Conservation (phyloP, 1,140 invertebrate genomes). For the Vollenhovia emeryi region DNA sequence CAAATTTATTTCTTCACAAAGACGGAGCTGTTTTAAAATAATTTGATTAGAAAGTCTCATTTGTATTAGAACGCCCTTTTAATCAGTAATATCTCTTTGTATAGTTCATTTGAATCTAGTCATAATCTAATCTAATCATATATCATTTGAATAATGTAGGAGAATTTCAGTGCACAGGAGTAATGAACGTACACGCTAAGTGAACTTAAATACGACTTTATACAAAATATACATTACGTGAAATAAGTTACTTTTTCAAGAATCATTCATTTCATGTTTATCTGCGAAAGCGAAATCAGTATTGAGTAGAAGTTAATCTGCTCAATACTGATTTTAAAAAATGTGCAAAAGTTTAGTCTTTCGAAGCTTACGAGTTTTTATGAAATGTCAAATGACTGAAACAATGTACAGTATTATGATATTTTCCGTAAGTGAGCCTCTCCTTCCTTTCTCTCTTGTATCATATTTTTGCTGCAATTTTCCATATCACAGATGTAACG, state of each 20-base stretch:
- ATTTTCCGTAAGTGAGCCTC: neutral
- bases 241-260: neutral
- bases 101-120: too few species aligned
- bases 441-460: neutral
- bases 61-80: neutral
- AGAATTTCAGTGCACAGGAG: neutral
- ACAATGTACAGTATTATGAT: neutral
- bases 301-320: slow-evolving; percentile 2
- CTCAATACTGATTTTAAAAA: slow-evolving; percentile 7
- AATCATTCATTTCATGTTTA: neutral
- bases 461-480: neutral
- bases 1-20: neutral
- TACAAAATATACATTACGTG: slow-evolving; percentile 23
- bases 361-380: neutral
- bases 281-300: too few species aligned
- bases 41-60: too few species aligned
- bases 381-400: neutral
- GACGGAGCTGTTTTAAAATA: neutral
- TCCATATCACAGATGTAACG: slow-evolving; percentile 31
- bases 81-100: neutral
- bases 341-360: neutral
- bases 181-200: neutral
- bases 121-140: too few species aligned
- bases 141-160: neutral
- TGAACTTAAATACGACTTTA: neutral